A percentile compares a stretch with the other conserved stretches of the same genome.
Conservation (phyloP, 2,888 invertebrate genomes). For the Trissonchulus sp. region DNA sequence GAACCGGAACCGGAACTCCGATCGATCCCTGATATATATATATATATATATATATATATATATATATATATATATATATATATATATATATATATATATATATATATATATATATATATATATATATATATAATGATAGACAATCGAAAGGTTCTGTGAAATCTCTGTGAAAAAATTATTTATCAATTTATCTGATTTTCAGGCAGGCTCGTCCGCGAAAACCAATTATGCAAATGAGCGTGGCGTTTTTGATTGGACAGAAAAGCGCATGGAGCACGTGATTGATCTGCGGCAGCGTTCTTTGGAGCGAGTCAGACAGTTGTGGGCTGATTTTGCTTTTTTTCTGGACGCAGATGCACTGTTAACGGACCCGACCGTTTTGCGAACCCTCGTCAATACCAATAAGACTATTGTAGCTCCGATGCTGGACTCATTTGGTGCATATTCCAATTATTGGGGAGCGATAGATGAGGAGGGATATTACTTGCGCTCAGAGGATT, state of each 20-base stretch:
- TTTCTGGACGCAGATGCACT: conserved; percentile 79
- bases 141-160: too few species aligned
- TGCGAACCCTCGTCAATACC: conserved; percentile 62
- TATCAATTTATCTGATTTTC: too few species aligned
- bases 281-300: not conserved
- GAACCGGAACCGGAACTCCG: too few species aligned
- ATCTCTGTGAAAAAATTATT: too few species aligned
- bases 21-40: too few species aligned
- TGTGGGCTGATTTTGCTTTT: conserved; percentile 66
- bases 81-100: too few species aligned
- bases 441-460: conserved; percentile 91
- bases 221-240: not conserved
- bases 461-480: conserved; percentile 72
- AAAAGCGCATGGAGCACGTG: not conserved
- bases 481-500: conserved; percentile 75
- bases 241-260: conserved; percentile 10
- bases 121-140: too few species aligned
- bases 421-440: conserved; percentile 54
- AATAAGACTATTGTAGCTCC: conserved; percentile 48
- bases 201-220: not conserved
- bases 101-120: too few species aligned
- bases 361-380: conserved; percentile 64
- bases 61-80: too few species aligned
- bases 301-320: not conserved
- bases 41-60: too few species aligned